Evolutionary conservation across 2,797 vertebrate genomes (phyloP).

Genomic region (Sebastes nivosus): DNA sequence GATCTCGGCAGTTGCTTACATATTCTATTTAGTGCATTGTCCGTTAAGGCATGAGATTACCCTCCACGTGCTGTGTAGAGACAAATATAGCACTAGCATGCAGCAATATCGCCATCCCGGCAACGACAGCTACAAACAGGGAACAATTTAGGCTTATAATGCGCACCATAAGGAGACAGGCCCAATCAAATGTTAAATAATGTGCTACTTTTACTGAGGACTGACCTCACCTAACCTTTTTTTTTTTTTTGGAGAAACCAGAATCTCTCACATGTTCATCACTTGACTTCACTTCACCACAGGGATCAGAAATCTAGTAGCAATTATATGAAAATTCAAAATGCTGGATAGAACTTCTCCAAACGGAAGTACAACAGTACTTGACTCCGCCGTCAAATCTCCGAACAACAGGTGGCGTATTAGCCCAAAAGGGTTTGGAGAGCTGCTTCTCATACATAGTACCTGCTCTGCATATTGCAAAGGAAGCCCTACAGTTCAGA

Average conservation of each 20-base stretch:
- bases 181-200: conserved; percentile 73
- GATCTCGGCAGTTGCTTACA: conserved; percentile 81
- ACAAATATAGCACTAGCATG: conserved; percentile 80
- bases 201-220: conserved; percentile 72
- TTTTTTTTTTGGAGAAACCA: conserved; percentile 12
- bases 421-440: conserved; percentile 65
- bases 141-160: conserved; percentile 73
- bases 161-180: conserved; percentile 66
- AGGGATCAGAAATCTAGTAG: conserved; percentile 49
- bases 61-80: conserved; percentile 79
- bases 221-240: conserved; percentile 22
- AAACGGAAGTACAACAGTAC: conserved; percentile 40
- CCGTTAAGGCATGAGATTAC: conserved; percentile 83
- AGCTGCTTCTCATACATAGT: conserved; percentile 74
- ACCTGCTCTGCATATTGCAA: conserved; percentile 87
- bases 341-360: conserved; percentile 36
- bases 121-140: conserved; percentile 76
- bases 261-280: conserved; percentile 20
- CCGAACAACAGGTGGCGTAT: conserved; percentile 56
- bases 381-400: conserved; percentile 42
- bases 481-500: conserved; percentile 88
- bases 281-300: conserved; percentile 44
- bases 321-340: conserved; percentile 38
- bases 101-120: conserved; percentile 75
- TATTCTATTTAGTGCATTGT: conserved; percentile 81